Evolutionary conservation across 2,888 invertebrate genomes (phyloP).

Genomic region (Microctonus hyperodae): DNA sequence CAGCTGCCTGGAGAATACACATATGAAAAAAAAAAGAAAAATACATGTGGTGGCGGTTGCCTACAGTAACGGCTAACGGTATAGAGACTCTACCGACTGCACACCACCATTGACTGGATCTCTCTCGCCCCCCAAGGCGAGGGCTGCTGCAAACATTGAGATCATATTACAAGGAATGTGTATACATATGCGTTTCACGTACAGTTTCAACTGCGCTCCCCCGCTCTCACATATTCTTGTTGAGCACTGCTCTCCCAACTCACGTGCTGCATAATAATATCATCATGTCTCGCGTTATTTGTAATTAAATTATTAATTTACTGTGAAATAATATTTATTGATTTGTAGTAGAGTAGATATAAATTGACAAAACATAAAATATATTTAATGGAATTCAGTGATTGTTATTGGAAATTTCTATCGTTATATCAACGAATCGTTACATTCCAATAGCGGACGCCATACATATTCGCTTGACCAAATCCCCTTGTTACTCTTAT

Average conservation of each 20-base stretch:
- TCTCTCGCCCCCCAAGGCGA: slow-evolving; percentile 12
- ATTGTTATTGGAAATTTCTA: neutral
- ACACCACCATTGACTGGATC: slow-evolving; percentile 3
- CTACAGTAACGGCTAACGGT: slow-evolving; percentile 16
- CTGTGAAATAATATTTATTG: neutral
- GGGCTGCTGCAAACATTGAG: slow-evolving; percentile 5
- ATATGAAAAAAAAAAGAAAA: neutral
- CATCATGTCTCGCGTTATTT: slow-evolving; percentile 14
- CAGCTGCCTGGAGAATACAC: neutral
- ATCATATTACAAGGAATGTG: slow-evolving; percentile 7
- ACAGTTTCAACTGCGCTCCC: slow-evolving; percentile 10
- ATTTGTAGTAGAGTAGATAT: slow-evolving; percentile 1
- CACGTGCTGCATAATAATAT: slow-evolving; percentile 17
- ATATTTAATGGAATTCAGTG: slow-evolving; percentile 4
- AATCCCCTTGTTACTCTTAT: slow-evolving; percentile 8
- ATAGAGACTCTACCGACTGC: slow-evolving; percentile 9
- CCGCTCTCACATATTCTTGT: slow-evolving; percentile 10
- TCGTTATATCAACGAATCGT: neutral
- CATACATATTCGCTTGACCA: slow-evolving; percentile 19
- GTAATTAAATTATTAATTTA: neutral
- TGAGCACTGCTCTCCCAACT: slow-evolving; percentile 14
- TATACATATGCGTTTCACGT: slow-evolving; percentile 14
- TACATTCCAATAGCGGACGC: slow-evolving; percentile 18
- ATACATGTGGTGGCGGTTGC: slow-evolving; percentile 5
- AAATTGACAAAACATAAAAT: neutral